Evolutionary conservation across 2,113 vertebrate genomes (phyloP).

Genomic region (Neomonachus schauinslandi): DNA sequence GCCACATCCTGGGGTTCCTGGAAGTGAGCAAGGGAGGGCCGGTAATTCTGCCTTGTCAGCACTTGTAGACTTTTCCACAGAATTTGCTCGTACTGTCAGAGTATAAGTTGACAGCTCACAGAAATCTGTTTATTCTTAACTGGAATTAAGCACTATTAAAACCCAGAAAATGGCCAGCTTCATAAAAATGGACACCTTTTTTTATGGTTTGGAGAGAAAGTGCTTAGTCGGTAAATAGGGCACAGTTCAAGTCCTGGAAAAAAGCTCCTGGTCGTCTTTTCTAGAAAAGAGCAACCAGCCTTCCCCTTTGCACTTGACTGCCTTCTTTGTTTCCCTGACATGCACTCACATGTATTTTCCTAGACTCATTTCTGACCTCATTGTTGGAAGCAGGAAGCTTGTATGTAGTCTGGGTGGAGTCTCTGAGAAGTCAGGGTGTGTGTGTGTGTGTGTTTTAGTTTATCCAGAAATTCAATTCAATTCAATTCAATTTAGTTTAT

Average conservation of each 20-base stretch:
- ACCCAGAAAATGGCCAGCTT: conserved; percentile 5
- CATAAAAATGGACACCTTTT: not conserved
- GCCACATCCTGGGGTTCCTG: not conserved
- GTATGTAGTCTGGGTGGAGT: conserved; percentile 9
- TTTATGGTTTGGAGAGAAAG: not conserved
- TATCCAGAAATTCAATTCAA: no score
- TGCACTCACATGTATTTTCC: not conserved
- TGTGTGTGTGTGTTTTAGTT: not conserved
- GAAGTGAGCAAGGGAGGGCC: not conserved
- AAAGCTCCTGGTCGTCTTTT: not conserved
- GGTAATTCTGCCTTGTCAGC: not conserved
- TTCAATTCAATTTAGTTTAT: not conserved
- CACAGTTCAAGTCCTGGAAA: not conserved
- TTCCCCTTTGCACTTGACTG: not conserved
- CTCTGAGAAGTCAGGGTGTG: not conserved
- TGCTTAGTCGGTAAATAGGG: not conserved
- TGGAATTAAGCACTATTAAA: not conserved
- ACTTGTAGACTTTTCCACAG: not conserved
- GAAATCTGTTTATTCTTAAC: not conserved
- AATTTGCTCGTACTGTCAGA: not conserved
- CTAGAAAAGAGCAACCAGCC: not conserved
- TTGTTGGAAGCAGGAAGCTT: not conserved
- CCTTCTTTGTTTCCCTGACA: conserved; percentile 6
- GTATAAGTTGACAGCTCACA: not conserved
- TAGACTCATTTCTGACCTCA: conserved; percentile 50